phyloP scores from a whole-genome alignment of 2,888 invertebrate genomes.

The Trachelus iudaicus region DNA sequence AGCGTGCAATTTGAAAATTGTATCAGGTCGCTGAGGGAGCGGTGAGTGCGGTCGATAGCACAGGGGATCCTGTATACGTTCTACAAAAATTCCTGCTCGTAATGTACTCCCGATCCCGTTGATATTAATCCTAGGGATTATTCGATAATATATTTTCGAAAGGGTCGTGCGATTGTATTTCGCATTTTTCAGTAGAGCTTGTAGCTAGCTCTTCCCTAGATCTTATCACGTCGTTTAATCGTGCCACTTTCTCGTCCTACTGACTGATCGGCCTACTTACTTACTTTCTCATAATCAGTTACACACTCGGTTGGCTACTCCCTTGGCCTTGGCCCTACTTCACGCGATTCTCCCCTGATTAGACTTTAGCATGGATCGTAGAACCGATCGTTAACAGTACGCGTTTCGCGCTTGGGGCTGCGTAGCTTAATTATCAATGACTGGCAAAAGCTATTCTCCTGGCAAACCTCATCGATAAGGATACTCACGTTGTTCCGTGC shows the following conservation, averaged over 20 bases:
- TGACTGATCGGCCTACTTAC: conserved; percentile 53
- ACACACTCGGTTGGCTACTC: conserved; percentile 31
- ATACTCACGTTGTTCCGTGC: conserved; percentile 90
- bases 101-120: neutral
- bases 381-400: conserved; percentile 46
- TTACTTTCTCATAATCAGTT: conserved; percentile 28
- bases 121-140: neutral
- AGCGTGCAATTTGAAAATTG: conserved; percentile 57
- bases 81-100: neutral
- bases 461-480: conserved; percentile 1
- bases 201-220: neutral
- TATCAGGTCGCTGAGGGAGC: conserved; percentile 45
- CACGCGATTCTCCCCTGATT: conserved; percentile 51
- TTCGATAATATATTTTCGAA: neutral
- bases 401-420: neutral
- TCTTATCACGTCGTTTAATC: conserved; percentile 27
- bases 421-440: neutral
- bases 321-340: conserved; percentile 64
- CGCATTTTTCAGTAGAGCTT: neutral
- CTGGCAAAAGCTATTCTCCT: neutral
- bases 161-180: neutral
- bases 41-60: conserved; percentile 23
- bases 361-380: conserved; percentile 47
- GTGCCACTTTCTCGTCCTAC: conserved; percentile 49
- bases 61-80: neutral